Percentiles rank a stretch among this genome's conserved stretches.
Conservation (phyloP, 2,888 invertebrate species). For the Syrista parreyssii region DNA sequence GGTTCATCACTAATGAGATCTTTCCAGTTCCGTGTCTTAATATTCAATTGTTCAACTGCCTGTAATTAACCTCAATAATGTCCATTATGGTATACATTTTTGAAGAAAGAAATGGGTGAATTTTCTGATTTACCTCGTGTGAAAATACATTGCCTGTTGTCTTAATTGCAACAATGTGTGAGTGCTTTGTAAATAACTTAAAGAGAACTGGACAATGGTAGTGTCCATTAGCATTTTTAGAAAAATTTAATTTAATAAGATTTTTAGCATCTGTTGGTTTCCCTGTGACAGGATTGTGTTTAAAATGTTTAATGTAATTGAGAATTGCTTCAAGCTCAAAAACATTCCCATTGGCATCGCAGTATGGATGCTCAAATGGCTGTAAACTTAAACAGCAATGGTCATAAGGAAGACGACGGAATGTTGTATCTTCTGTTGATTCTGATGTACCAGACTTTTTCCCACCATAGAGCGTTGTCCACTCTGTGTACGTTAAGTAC, state of each 20-base stretch:
- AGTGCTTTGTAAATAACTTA: constrained; percentile 92
- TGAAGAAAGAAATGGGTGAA: not conserved
- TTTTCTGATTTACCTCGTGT: constrained; percentile 71
- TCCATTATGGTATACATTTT: not conserved
- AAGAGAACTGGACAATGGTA: constrained; percentile 96
- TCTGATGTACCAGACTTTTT: constrained; percentile 76
- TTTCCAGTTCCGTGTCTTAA: constrained; percentile 94
- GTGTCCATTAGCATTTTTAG: constrained; percentile 84
- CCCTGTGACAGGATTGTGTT: constrained; percentile 94
- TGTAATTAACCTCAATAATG: constrained; percentile 24
- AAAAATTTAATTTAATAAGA: constrained; percentile 86
- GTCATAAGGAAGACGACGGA: constrained; percentile 91
- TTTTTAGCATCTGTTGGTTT: constrained; percentile 86
- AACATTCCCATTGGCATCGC: constrained; percentile 90
- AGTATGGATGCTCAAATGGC: constrained; percentile 92
- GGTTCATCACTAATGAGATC: constrained; percentile 92
- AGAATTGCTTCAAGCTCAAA: constrained; percentile 91
- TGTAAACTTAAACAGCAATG: constrained; percentile 93
- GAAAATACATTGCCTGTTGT: constrained; percentile 96
- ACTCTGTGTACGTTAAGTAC: constrained; percentile 89
- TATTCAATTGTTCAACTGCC: constrained; percentile 94
- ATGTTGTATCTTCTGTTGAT: constrained; percentile 81
- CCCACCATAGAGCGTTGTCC: constrained; percentile 91
- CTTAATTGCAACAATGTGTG: constrained; percentile 90
- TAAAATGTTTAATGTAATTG: constrained; percentile 89